phyloP scores from a whole-genome alignment of 2,797 vertebrate genomes.

The Liparis tanakae region DNA sequence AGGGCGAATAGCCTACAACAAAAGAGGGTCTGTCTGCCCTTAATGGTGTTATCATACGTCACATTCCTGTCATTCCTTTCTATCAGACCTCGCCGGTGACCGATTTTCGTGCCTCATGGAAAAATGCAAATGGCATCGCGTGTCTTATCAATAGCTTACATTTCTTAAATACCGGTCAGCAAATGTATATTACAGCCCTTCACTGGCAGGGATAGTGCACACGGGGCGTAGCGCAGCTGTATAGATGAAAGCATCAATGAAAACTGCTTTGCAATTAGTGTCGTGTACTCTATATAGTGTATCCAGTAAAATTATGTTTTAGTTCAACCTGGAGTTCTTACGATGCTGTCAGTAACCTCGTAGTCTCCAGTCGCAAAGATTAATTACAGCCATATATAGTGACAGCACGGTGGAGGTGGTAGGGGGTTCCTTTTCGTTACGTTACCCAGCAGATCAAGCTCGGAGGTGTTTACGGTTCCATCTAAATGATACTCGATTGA shows the following conservation, averaged over 20 bases:
- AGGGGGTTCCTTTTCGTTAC: neutral
- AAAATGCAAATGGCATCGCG: constrained; percentile 15
- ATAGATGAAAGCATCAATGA: neutral
- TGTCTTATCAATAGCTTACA: constrained; percentile 57
- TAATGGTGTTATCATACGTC: constrained; percentile 66
- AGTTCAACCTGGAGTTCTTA: neutral
- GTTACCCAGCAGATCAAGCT: neutral
- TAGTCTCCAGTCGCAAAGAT: constrained; percentile 26
- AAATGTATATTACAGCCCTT: constrained; percentile 16
- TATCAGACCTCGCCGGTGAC: constrained; percentile 39
- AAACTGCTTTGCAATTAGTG: neutral
- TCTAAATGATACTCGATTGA: neutral
- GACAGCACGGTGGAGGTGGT: constrained; percentile 10
- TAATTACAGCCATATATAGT: constrained; percentile 14
- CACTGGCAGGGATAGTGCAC: constrained; percentile 15
- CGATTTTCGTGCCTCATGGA: constrained; percentile 38
- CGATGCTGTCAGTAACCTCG: constrained; percentile 7
- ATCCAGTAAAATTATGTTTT: neutral
- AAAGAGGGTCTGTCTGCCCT: constrained; percentile 59
- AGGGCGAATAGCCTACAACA: constrained; percentile 47
- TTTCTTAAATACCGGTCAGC: constrained; percentile 51
- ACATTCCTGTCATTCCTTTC: constrained; percentile 74
- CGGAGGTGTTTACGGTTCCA: neutral
- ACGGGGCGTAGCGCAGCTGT: constrained; percentile 26
- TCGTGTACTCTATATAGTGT: neutral